Conservation (phyloP, 2,888 invertebrate species). For the Acronicta psi region DNA sequence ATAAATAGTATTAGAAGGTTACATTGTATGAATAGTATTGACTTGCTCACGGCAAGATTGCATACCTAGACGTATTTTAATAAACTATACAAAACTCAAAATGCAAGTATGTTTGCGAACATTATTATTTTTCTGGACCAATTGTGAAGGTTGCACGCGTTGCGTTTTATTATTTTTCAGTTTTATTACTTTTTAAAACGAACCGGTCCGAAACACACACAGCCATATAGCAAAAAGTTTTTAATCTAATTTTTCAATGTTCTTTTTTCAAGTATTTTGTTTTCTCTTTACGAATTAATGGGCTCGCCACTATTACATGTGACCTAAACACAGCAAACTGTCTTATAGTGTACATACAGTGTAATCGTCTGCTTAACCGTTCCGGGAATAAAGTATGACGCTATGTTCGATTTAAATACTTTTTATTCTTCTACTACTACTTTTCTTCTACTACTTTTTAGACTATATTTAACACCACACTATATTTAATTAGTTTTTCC, state of each 20-base stretch:
- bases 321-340: no score
- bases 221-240: constrained; percentile 12
- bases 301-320: no score
- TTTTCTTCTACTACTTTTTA: no score
- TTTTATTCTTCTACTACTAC: no score
- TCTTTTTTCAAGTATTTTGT: constrained; percentile 1
- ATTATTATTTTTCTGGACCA: neutral
- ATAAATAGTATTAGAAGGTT: neutral
- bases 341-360: no score
- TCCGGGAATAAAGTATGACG: no score
- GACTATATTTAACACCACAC: no score
- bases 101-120: constrained; percentile 1
- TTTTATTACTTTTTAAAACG: constrained; percentile 6
- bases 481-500: no score
- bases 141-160: constrained; percentile 1
- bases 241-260: neutral
- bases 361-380: no score
- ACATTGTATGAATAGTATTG: neutral
- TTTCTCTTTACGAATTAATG: no score
- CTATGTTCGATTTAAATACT: no score
- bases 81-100: neutral
- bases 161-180: constrained; percentile 8
- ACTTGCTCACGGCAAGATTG: neutral
- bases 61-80: constrained; percentile 1
- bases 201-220: constrained; percentile 12